Percentiles rank a stretch among this genome's conserved stretches.
Conservation (phyloP, 2,797 vertebrate genomes). For the Psittacula echo region DNA sequence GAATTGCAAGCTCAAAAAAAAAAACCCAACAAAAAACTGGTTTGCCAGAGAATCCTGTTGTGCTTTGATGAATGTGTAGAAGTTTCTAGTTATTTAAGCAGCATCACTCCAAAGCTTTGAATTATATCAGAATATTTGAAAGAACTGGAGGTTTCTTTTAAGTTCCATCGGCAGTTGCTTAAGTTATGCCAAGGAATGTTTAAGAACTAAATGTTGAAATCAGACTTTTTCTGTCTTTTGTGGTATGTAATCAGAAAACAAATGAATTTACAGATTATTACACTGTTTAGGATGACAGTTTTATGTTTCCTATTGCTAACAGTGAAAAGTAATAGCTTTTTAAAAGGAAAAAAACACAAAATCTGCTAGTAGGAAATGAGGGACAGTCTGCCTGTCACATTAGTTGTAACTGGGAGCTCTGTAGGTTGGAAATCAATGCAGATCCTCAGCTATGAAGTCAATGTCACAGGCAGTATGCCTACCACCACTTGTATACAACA, state of each 20-base stretch:
- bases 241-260: background rate
- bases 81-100: background rate
- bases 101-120: background rate
- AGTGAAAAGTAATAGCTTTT: background rate
- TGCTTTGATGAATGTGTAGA: background rate
- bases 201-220: background rate
- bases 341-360: background rate
- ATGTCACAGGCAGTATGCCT: fast-evolving
- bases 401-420: background rate
- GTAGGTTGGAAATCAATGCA: background rate
- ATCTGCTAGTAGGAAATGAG: background rate
- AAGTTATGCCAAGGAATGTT: background rate
- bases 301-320: background rate
- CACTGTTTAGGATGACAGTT: background rate
- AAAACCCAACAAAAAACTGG: fast-evolving
- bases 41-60: background rate
- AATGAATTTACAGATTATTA: background rate
- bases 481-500: background rate
- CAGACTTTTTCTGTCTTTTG: background rate
- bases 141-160: background rate
- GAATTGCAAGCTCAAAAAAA: background rate
- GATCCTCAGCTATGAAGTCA: background rate
- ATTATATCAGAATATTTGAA: background rate
- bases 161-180: background rate
- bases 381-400: background rate